Percentiles rank a stretch among this genome's conserved stretches.
phyloP scores from a whole-genome alignment of 2,113 vertebrate genomes.

The Willisornis vidua region DNA sequence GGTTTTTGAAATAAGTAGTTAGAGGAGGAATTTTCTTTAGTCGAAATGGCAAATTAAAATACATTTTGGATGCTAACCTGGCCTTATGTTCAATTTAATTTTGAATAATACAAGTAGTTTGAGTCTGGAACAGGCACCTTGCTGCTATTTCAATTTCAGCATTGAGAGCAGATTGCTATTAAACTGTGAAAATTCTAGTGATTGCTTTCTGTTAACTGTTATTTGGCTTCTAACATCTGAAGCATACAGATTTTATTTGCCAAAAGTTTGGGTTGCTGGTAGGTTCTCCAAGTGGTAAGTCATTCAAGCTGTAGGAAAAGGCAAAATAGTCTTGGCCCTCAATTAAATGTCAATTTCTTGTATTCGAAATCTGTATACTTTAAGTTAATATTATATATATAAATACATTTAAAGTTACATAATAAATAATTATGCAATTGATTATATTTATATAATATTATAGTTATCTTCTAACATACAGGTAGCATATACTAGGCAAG shows the following conservation, averaged over 20 bases:
- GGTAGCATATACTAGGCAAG: background rate
- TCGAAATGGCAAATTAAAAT: background rate
- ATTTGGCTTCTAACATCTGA: background rate
- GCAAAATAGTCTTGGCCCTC: background rate
- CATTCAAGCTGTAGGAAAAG: background rate
- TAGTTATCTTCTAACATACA: background rate
- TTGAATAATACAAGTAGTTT: background rate
- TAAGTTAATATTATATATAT: background rate
- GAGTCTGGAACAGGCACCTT: background rate
- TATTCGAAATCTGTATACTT: background rate
- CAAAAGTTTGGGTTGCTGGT: background rate
- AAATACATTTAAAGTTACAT: background rate
- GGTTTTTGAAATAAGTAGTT: background rate
- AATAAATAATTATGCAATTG: background rate
- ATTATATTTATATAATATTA: background rate
- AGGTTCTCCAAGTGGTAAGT: background rate
- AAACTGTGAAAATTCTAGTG: background rate
- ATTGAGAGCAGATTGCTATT: background rate
- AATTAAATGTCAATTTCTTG: background rate
- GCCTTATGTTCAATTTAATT: background rate
- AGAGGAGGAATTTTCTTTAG: background rate
- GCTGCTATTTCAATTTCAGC: background rate
- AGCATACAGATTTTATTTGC: background rate
- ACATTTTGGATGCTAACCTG: background rate
- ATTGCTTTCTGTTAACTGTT: background rate